phyloP scores from a whole-genome alignment of 2,113 vertebrate genomes.

The Propithecus coquereli region DNA sequence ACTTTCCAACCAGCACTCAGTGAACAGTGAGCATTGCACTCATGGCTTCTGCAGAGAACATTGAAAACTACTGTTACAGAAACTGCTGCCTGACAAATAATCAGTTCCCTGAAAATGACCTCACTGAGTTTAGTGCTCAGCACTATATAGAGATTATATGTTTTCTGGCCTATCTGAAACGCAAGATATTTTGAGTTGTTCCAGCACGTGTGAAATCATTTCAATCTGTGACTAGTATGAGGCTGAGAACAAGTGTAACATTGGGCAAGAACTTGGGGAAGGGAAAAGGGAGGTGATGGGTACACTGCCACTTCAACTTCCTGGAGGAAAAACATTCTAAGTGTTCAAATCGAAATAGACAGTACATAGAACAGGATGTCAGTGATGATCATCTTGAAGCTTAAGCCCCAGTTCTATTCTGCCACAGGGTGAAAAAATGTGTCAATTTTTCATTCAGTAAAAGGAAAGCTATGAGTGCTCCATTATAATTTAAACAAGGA shows the following conservation, averaged over 20 bases:
- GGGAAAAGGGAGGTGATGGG: neutral
- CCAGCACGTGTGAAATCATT: neutral
- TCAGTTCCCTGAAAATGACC: neutral
- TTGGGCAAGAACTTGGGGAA: neutral
- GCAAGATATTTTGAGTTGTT: neutral
- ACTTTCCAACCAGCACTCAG: neutral
- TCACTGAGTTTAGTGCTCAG: neutral
- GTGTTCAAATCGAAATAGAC: neutral
- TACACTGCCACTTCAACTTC: neutral
- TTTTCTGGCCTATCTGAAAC: neutral
- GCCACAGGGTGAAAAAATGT: neutral
- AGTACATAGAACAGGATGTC: neutral
- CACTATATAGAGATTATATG: neutral
- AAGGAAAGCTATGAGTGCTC: neutral
- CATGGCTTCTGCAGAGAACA: neutral
- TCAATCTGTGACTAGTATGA: neutral
- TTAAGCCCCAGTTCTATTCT: neutral
- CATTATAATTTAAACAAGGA: slow-evolving; percentile 3
- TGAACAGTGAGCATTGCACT: neutral
- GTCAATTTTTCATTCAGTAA: slow-evolving; percentile 8
- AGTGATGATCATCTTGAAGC: slow-evolving; percentile 12
- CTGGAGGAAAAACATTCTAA: slow-evolving; percentile 4
- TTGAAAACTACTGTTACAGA: neutral
- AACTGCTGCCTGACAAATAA: neutral
- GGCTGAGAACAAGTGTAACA: neutral